These are phyloP conservation scores for Deroplatys truncata DNA, from an alignment of 2,888 invertebrate species.

Conservation along the genomic window DNA sequence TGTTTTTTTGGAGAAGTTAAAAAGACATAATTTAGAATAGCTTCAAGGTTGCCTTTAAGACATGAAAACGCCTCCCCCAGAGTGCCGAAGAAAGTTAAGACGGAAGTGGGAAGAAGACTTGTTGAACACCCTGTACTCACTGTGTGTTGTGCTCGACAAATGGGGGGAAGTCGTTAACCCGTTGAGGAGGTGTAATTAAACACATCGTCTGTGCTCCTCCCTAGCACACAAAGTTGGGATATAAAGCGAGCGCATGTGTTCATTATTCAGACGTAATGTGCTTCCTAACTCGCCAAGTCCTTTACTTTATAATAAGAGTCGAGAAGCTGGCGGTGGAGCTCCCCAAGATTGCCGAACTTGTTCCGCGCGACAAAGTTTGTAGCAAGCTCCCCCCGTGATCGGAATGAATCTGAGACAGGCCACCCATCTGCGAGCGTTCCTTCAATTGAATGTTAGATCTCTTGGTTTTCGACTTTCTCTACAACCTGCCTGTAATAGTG, in stretches of 20 bases:
- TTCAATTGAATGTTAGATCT: too few relatives aligned
- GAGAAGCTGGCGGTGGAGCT: neutral
- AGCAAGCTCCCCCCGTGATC: neutral
- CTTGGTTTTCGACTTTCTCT: too few relatives aligned
- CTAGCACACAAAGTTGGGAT: slow-evolving; percentile 7
- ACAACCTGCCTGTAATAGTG: too few relatives aligned
- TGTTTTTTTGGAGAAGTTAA: too few relatives aligned
- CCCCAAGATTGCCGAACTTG: neutral
- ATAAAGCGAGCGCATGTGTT: slow-evolving; percentile 17
- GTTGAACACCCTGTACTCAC: neutral
- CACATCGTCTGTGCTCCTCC: slow-evolving; percentile 15
- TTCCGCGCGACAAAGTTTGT: neutral
- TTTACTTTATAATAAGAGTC: slow-evolving; percentile 7
- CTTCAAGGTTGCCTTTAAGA: too few relatives aligned
- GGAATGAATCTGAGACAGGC: neutral
- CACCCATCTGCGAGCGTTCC: too few relatives aligned
- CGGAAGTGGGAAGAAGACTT: neutral
- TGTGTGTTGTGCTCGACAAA: slow-evolving; percentile 18
- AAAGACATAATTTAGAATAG: too few relatives aligned
- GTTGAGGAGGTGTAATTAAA: slow-evolving; percentile 21
- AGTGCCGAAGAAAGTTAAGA: neutral
- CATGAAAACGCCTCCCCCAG: too few relatives aligned
- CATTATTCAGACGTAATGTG: slow-evolving; percentile 25
- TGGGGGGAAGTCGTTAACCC: slow-evolving; percentile 26
- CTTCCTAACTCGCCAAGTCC: slow-evolving; percentile 13